phyloP scores from a whole-genome alignment of 1,140 invertebrate species.

The Drosophila triauraria region DNA sequence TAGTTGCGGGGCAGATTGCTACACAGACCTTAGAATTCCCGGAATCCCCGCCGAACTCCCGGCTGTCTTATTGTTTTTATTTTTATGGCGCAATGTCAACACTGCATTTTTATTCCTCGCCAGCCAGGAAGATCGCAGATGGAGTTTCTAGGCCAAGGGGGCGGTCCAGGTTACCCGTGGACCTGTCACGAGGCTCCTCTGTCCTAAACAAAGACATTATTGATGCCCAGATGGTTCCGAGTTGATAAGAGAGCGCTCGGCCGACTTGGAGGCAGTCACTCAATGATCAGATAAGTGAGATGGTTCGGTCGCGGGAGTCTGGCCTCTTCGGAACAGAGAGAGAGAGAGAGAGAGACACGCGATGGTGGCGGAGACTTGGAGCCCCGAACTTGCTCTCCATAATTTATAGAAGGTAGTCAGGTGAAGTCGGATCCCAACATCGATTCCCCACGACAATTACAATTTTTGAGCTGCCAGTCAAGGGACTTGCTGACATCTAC shows the following conservation, averaged over 20 bases:
- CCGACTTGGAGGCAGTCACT: constrained; percentile 48
- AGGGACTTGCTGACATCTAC: constrained; percentile 76
- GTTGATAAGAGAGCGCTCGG: constrained; percentile 55
- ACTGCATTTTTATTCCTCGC: constrained; percentile 64
- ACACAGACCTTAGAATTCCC: constrained; percentile 42
- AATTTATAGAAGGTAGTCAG: constrained; percentile 82
- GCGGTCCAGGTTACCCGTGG: constrained; percentile 35
- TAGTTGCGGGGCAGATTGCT: constrained; percentile 34
- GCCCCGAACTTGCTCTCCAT: constrained; percentile 61
- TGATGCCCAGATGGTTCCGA: constrained; percentile 75
- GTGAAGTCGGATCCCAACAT: constrained; percentile 63
- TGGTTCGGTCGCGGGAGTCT: constrained; percentile 31
- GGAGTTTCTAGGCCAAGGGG: constrained; percentile 18
- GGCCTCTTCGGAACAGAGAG: not conserved
- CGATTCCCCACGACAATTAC: constrained; percentile 68
- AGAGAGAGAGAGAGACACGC: constrained; percentile 19
- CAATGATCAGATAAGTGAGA: constrained; percentile 64
- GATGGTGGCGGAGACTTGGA: constrained; percentile 15
- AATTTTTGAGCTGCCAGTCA: constrained; percentile 71
- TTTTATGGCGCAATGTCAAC: constrained; percentile 81
- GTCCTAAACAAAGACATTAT: constrained; percentile 80
- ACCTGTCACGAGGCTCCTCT: constrained; percentile 52
- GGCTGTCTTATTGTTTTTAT: constrained; percentile 51
- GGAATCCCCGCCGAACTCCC: constrained; percentile 22
- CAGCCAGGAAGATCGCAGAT: constrained; percentile 20